Evolutionary conservation across 1,140 invertebrate genomes (phyloP).

Genomic region (Parasteatoda tepidariorum): DNA sequence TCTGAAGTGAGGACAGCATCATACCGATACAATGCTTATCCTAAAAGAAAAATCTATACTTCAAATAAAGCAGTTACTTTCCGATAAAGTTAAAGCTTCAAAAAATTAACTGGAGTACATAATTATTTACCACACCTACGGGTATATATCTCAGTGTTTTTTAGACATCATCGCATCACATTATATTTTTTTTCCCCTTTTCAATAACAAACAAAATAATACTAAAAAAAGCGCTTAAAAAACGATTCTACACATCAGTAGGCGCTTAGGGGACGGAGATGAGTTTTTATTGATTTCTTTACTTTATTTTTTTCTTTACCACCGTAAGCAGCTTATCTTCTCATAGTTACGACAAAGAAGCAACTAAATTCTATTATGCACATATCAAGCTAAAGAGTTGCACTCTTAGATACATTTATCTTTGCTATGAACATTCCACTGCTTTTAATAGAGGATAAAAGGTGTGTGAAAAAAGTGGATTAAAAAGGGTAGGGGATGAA

Average conservation of each 20-base stretch:
- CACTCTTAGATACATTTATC: conserved; percentile 57
- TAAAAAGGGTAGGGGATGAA: not conserved
- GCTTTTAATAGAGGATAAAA: not conserved
- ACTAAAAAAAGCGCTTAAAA: conserved; percentile 31
- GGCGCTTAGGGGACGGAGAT: conserved; percentile 28
- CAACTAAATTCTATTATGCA: conserved; percentile 60
- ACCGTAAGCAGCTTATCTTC: conserved; percentile 55
- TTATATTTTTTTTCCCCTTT: too few species aligned
- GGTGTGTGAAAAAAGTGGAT: not conserved
- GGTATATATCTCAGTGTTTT: not conserved
- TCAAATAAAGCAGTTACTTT: conserved; percentile 34
- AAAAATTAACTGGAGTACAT: conserved; percentile 11
- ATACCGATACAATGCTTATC: too few species aligned
- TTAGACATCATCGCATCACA: conserved; percentile 4
- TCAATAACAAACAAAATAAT: conserved; percentile 25
- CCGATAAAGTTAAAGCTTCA: not conserved
- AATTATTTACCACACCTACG: conserved; percentile 22
- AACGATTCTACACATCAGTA: conserved; percentile 27
- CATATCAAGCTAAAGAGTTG: conserved; percentile 33
- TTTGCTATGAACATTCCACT: conserved; percentile 18
- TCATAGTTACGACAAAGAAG: conserved; percentile 57
- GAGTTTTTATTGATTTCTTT: conserved; percentile 52
- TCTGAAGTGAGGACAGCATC: too few species aligned
- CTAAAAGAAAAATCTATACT: not conserved
- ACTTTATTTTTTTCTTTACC: conserved; percentile 13